Evolutionary conservation across 2,113 vertebrate genomes (phyloP).

Genomic region (Delphinus delphis): DNA sequence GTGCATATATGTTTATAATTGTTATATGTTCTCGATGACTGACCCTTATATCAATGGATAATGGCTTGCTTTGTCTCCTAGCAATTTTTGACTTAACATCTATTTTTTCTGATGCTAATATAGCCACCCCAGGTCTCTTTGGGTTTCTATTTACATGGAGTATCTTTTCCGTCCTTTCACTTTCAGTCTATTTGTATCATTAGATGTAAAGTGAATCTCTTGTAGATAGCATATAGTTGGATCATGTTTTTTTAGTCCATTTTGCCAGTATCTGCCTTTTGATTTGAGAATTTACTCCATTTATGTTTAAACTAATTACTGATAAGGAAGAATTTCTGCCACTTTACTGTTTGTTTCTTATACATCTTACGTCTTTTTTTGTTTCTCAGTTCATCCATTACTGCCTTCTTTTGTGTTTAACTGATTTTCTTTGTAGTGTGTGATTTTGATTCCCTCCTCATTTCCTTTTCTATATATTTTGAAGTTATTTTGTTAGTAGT

Average conservation of each 20-base stretch:
- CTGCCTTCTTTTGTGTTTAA: neutral
- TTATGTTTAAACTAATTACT: neutral
- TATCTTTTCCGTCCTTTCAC: neutral
- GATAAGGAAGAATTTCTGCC: neutral
- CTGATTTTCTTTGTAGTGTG: neutral
- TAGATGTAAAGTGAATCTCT: neutral
- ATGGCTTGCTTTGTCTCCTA: neutral
- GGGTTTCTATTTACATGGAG: neutral
- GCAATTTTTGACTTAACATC: neutral
- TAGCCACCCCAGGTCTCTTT: neutral
- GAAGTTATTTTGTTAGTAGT: neutral
- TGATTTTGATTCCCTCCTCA: conserved; percentile 14
- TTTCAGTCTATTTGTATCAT: neutral
- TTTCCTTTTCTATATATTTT: conserved; percentile 10
- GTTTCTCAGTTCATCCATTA: neutral
- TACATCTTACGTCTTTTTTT: neutral
- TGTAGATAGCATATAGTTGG: neutral
- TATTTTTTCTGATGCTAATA: neutral
- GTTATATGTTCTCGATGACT: neutral
- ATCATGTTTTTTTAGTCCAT: neutral
- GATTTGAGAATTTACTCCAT: neutral
- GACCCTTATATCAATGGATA: neutral
- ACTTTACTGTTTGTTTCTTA: neutral
- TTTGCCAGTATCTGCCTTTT: neutral
- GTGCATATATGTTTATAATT: neutral